These are phyloP conservation scores for Sarotherodon lohbergeri DNA, from an alignment of 2,113 vertebrate genomes.

Conservation along the genomic window DNA sequence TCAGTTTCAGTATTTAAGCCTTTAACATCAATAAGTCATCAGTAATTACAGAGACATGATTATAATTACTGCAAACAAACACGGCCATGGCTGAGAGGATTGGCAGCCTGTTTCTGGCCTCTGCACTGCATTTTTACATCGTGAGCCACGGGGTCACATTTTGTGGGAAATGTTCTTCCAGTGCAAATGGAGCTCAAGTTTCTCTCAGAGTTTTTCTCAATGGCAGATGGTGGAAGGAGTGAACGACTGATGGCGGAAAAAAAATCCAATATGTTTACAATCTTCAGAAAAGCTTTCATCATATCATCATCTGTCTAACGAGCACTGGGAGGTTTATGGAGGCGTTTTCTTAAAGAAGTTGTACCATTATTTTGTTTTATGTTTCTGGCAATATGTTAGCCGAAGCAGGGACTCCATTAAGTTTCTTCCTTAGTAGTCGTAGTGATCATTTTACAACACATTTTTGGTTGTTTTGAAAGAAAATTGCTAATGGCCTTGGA, in stretches of 20 bases:
- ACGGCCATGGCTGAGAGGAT: not conserved
- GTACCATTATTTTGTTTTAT: not conserved
- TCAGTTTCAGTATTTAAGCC: not conserved
- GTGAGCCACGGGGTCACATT: conserved; percentile 22
- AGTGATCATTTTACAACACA: fast-evolving
- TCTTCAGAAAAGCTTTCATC: not conserved
- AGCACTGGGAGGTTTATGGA: not conserved
- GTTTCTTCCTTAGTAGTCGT: not conserved
- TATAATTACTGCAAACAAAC: conserved; percentile 31
- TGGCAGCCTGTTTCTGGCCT: conserved; percentile 29
- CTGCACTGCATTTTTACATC: conserved; percentile 32
- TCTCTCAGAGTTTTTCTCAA: conserved; percentile 20
- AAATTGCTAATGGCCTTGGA: fast-evolving
- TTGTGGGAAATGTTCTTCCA: conserved; percentile 1
- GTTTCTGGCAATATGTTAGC: not conserved
- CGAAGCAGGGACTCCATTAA: not conserved
- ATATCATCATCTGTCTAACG: not conserved
- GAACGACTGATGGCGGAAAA: not conserved
- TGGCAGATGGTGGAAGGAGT: conserved; percentile 36
- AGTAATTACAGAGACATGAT: not conserved
- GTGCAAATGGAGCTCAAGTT: conserved; percentile 33
- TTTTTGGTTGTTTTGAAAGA: not conserved
- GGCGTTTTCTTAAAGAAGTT: not conserved
- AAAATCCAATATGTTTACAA: conserved; percentile 18
- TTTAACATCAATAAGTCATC: conserved; percentile 5